phyloP scores from a whole-genome alignment of 1,140 invertebrate species.

The Anagrus nilaparvatae region DNA sequence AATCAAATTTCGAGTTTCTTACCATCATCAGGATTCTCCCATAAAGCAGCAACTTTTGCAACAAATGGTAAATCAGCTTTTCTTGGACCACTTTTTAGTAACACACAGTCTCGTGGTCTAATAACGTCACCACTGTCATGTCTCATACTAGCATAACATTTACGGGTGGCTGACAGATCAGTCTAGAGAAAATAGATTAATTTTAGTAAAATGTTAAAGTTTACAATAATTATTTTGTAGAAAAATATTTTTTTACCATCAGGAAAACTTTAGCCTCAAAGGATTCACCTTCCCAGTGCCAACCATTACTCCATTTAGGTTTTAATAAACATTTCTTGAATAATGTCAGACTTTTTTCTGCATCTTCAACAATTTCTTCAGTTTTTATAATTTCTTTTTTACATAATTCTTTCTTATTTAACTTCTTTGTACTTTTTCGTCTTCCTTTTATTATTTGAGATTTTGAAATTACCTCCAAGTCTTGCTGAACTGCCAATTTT shows the following conservation, averaged over 20 bases:
- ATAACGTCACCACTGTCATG: conserved; percentile 82
- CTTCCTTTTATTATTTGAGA: conserved; percentile 22
- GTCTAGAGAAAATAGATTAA: conserved; percentile 48
- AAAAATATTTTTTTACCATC: conserved; percentile 51
- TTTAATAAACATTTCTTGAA: conserved; percentile 40
- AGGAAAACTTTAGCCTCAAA: conserved; percentile 77
- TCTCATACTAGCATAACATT: conserved; percentile 81
- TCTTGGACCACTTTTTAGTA: conserved; percentile 69
- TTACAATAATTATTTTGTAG: neutral
- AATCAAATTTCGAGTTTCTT: conserved; percentile 26
- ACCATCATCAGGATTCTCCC: conserved; percentile 92
- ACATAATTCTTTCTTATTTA: conserved; percentile 18
- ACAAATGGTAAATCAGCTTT: conserved; percentile 87
- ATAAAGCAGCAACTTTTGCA: conserved; percentile 85
- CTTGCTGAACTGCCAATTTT: conserved; percentile 17
- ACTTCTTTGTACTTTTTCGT: conserved; percentile 28
- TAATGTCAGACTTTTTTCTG: conserved; percentile 30
- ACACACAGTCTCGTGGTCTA: conserved; percentile 76
- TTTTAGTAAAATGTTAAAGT: neutral
- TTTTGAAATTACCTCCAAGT: conserved; percentile 23
- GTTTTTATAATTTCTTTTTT: too few relatives aligned
- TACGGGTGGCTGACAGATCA: conserved; percentile 63
- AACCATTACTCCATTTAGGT: conserved; percentile 83
- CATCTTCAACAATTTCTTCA: too few relatives aligned
- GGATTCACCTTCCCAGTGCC: conserved; percentile 80